Evolutionary conservation across 1,140 invertebrate species (phyloP), one percentile per base, ranked within the genome.

Genomic region (Drosophila melanica): DNA sequence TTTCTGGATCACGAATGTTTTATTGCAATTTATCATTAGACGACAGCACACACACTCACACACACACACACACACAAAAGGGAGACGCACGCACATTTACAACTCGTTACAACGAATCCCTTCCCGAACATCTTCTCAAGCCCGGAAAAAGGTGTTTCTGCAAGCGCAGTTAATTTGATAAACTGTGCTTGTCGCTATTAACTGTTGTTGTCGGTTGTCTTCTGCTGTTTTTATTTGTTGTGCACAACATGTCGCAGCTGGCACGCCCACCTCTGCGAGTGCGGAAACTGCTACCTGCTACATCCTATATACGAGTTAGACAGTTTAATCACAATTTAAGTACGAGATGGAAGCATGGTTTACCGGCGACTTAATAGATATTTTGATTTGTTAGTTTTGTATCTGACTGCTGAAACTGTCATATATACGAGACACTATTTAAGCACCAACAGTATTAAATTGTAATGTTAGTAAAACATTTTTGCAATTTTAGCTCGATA

Each of bases 21-120:
- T 85, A 86, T 86, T 85, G 81, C 81, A 85, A 86, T 85, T 85
- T 81, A 85, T 85, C 81, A 85, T 85, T 81, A 79, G 74, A 82
- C 71, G 79, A 79, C 80, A 79, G 78, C 81, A 75, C 62, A 74
- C 67, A 55, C 53, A 66, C 54, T 63, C 45, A 54, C 62, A 64
- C 63, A 59, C 53, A 64, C 55, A 12, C 20, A 50, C 23, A 50
- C 48, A 27, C 48, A 30, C 0, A 63, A 27, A 18, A 50, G 44
- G 27, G 23, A 37, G 42, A 55, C 57, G 58, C 64, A 53, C 79
- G 71, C 81, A 85, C 74, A 81, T 77, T 79, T 77, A 77, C 76
- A 77, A 84, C 76, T 80, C 80, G 67, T 77, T 79, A 75, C 79
- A 80, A 35, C 44, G 16, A 35, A 63, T 45, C 68, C 59, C 63